Percentiles rank a stretch among this genome's conserved stretches.
Evolutionary conservation across 2,797 vertebrate genomes (phyloP).

Genomic region (Sitta carolinensis): DNA sequence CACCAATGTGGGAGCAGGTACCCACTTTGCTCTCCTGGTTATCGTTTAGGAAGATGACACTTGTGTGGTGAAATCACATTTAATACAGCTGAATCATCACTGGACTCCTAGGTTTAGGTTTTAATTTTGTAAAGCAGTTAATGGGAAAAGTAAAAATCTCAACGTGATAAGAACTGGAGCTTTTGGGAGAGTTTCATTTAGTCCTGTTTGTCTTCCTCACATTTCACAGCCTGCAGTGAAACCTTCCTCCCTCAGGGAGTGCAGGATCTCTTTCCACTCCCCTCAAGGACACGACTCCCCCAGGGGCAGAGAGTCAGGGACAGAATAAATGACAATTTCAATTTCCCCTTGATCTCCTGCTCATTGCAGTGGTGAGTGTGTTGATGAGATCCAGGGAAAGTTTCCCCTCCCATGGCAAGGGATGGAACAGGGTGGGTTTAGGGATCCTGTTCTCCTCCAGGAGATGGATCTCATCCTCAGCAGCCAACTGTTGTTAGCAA

Average conservation of each 20-base stretch:
- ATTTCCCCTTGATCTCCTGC: neutral
- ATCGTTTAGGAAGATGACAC: neutral
- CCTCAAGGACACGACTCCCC: fast-evolving
- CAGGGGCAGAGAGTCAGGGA: neutral
- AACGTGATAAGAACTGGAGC: neutral
- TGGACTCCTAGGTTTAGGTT: neutral
- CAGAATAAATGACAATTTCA: neutral
- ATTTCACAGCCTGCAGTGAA: neutral
- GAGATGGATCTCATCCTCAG: neutral
- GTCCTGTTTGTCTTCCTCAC: neutral
- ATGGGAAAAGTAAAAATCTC: neutral
- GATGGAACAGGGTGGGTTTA: neutral
- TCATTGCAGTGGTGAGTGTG: fast-evolving
- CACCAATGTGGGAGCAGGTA: neutral
- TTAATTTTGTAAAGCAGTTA: neutral
- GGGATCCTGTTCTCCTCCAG: neutral
- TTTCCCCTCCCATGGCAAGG: neutral
- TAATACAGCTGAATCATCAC: neutral
- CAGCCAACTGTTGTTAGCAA: neutral
- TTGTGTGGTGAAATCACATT: neutral
- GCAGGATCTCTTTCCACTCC: neutral
- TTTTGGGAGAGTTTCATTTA: neutral
- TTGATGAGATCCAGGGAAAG: neutral
- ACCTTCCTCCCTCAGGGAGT: neutral
- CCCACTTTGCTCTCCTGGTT: neutral